A percentile compares a stretch with the other conserved stretches of the same genome.
Conservation (phyloP, 1,140 invertebrate genomes). For the Conus ventricosus region DNA sequence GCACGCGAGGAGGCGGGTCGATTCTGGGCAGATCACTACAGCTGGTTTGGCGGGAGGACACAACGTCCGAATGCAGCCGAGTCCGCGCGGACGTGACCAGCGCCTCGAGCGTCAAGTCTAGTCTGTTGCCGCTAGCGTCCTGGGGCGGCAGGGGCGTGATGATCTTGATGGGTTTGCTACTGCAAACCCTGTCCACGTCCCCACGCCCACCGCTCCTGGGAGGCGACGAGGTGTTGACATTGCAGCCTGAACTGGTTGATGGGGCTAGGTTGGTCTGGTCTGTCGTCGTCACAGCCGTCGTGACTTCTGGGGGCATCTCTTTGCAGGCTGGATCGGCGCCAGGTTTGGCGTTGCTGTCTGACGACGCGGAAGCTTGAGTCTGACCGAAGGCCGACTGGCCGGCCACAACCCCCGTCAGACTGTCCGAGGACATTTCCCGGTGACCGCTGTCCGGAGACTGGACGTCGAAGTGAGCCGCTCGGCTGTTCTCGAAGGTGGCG, state of each 20-base stretch:
- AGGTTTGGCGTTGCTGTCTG: too few relatives aligned
- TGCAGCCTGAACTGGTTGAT: too few relatives aligned
- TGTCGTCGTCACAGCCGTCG: not conserved
- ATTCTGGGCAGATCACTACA: conserved; percentile 50
- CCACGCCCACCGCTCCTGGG: too few relatives aligned
- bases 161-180: conserved; percentile 51
- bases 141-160: conserved; percentile 59
- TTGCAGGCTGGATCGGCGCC: not conserved
- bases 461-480: conserved; percentile 50
- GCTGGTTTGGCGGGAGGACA: not conserved
- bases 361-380: conserved; percentile 9
- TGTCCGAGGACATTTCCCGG: conserved; percentile 68
- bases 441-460: conserved; percentile 70
- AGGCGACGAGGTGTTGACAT: too few relatives aligned
- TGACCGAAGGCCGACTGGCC: not conserved
- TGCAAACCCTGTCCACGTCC: conserved; percentile 25
- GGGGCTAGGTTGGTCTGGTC: too few relatives aligned
- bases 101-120: conserved; percentile 54
- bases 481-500: conserved; percentile 53
- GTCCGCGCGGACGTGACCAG: conserved; percentile 25
- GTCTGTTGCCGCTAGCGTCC: conserved; percentile 64
- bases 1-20: conserved; percentile 60
- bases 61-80: not conserved
- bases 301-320: not conserved
- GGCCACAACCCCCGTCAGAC: conserved; percentile 46